Base-by-base conservation (phyloP, 2,888 invertebrate genomes). In the Synanthedon myopaeformis region DNA sequence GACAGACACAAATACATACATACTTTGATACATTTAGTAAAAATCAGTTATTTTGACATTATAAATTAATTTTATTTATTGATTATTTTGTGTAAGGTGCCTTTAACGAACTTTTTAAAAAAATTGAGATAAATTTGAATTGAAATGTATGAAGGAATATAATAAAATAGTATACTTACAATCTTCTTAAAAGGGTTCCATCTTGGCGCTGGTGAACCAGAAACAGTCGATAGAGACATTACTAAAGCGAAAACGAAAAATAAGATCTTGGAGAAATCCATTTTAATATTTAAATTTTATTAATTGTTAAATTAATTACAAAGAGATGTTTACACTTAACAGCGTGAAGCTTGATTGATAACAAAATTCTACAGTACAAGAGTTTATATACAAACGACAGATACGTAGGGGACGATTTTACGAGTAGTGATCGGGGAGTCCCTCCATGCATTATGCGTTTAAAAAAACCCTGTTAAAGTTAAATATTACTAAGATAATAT, bases 161-260 rank as follows among this genome's bases (percentile, higher is more conserved):
- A 42, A n/a, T 8, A 35, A 12, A 28, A 52, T 42, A 13, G 51
- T 41, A 52, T 3, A 51, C 56, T 57, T 56, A 58, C 58, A 35
- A 58, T 13, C 54, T 58, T 57, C 54, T 58, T 58, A 48, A 58
- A 58, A 0, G 49, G 49, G 3, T 56, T 58, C 58, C 58, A 58
- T 48, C 51, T 57, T 4, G 57, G 56, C 5, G 49, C 52, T 10
- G 56, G 54, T 14, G 52, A 52, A 12, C 35, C 50, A 8, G 53
- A 13, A 4, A 53, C 56, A 17, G 42, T 28, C 19, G 42, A 28
- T 42, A 56, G 14, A 49, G 52, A 52, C 45, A 56, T 19, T 19
- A 53, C 28, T 17, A 42, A 51, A 28, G 52, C 51, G 51, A 57
- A 51, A 4, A 56, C 52, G 51, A 58, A 55, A 13, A 57, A 54